Evolutionary conservation across 2,113 vertebrate genomes (phyloP).

Genomic region (Amblyopsis rosae): DNA sequence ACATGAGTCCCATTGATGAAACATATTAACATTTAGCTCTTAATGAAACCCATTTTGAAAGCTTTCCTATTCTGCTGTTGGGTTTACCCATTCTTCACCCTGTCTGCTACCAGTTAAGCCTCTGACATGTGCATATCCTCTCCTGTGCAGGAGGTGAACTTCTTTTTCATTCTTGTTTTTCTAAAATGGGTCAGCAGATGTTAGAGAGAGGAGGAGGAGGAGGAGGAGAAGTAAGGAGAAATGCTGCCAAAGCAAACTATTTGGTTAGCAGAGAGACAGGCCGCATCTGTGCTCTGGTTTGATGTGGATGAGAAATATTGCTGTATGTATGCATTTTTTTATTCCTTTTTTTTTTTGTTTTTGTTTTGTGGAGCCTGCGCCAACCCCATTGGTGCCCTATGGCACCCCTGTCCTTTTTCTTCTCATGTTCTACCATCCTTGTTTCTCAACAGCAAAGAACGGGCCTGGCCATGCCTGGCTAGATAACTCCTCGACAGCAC

Average conservation of each 20-base stretch:
- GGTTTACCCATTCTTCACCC: constrained; percentile 3
- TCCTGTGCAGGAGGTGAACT: constrained; percentile 68
- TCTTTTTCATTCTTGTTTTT: constrained; percentile 62
- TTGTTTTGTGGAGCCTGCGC: too few relatives aligned
- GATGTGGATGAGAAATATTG: neutral
- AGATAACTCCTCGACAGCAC: neutral
- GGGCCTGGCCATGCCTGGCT: neutral
- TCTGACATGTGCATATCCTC: constrained; percentile 41
- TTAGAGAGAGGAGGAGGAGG: constrained; percentile 47
- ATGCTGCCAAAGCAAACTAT: constrained; percentile 71
- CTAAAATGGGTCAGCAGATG: constrained; percentile 81
- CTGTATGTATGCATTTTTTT: neutral
- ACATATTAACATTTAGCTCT: too few relatives aligned
- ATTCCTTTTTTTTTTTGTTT: too few relatives aligned
- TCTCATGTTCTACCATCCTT: neutral
- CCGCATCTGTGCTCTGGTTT: constrained; percentile 38
- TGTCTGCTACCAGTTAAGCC: constrained; percentile 18
- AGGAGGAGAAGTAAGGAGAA: constrained; percentile 41
- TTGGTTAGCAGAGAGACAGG: constrained; percentile 57
- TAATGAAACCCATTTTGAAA: too few relatives aligned
- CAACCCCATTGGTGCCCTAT: too few relatives aligned
- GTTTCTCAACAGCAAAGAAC: neutral
- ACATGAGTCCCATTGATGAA: too few relatives aligned
- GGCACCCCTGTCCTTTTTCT: too few relatives aligned
- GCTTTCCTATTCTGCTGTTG: too few relatives aligned